phyloP scores from a whole-genome alignment of 2,113 vertebrate species.

The Oncorhynchus mykiss region DNA sequence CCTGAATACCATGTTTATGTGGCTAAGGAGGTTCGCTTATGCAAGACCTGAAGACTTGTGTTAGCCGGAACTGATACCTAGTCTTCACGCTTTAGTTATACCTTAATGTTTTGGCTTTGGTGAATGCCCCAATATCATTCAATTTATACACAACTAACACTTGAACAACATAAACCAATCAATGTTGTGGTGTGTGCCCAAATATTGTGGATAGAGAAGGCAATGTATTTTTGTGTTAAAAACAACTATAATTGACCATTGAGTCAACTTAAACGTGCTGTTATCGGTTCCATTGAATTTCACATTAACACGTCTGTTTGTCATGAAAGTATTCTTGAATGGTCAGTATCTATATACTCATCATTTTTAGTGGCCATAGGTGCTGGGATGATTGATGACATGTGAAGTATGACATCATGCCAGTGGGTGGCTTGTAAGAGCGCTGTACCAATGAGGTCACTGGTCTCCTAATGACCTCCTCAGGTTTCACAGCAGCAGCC shows the following conservation, averaged over 20 bases:
- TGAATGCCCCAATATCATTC: no score
- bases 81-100: no score
- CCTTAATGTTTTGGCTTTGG: no score
- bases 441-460: slow-evolving; percentile 62
- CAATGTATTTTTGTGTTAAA: no score
- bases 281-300: slow-evolving; percentile 2
- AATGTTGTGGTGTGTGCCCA: no score
- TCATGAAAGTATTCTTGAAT: slow-evolving; percentile 26
- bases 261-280: no score
- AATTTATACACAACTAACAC: no score
- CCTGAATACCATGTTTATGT: background rate
- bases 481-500: slow-evolving; percentile 28
- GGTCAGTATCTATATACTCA: slow-evolving; percentile 29
- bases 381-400: slow-evolving; percentile 37
- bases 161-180: no score
- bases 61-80: no score
- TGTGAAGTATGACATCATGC: slow-evolving; percentile 51
- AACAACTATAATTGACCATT: no score
- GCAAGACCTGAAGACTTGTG: no score
- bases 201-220: no score
- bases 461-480: slow-evolving; percentile 52
- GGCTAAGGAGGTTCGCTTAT: background rate
- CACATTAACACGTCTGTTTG: slow-evolving; percentile 42
- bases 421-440: slow-evolving; percentile 53
- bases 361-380: slow-evolving; percentile 49